Conservation (phyloP, 2,888 invertebrate genomes). For the Aleiodes testaceus region DNA sequence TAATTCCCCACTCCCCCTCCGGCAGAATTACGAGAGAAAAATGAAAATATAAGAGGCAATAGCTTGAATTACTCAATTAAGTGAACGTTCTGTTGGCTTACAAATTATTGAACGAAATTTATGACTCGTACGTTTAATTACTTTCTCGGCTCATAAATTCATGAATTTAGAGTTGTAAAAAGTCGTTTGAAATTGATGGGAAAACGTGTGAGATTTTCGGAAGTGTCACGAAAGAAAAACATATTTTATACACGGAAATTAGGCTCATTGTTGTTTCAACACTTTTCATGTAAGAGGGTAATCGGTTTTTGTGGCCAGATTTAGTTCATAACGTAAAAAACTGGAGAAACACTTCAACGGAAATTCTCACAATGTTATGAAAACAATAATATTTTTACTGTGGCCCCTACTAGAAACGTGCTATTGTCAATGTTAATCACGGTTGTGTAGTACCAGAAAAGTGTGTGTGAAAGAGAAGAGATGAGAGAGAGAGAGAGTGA, state of each 20-base stretch:
- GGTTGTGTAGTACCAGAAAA: slow-evolving; percentile 24
- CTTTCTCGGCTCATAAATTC: no score
- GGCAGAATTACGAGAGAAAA: no score
- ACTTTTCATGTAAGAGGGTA: background rate
- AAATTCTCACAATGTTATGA: slow-evolving; percentile 34
- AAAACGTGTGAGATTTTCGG: no score
- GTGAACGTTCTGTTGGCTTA: no score
- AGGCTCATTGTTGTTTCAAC: background rate
- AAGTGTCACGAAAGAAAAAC: no score
- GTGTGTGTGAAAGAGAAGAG: slow-evolving; percentile 32
- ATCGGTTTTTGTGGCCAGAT: background rate
- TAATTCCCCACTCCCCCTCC: background rate
- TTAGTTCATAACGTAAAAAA: background rate
- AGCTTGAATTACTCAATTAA: no score
- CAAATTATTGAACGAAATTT: no score
- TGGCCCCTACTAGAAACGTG: background rate
- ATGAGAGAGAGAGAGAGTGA: slow-evolving; percentile 12
- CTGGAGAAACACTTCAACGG: slow-evolving; percentile 1
- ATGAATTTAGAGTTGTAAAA: no score
- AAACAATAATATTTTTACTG: slow-evolving; percentile 39
- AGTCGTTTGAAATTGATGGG: no score
- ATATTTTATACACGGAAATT: background rate
- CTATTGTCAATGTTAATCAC: slow-evolving; percentile 29
- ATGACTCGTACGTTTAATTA: no score
- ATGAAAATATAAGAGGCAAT: background rate